phyloP scores from a whole-genome alignment of 2,113 vertebrate species.

The Microcebus jonahi region DNA sequence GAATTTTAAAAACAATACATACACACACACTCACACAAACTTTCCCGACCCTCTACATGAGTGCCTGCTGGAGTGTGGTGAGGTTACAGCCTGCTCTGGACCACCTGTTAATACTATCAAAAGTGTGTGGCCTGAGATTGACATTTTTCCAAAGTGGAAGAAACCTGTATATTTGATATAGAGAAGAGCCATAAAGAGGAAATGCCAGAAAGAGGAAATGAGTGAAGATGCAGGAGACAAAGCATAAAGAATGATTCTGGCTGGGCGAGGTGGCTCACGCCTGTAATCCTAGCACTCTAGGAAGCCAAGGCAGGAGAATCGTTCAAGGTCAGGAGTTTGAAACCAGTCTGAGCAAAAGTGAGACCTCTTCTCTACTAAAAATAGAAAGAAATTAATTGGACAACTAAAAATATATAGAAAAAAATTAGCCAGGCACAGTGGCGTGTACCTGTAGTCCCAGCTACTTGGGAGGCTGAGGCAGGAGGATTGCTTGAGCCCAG shows the following conservation, averaged over 20 bases:
- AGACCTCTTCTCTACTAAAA: no score
- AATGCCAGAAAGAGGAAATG: background rate
- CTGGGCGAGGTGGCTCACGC: no score
- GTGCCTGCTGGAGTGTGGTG: background rate
- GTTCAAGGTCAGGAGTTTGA: no score
- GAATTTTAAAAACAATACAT: slow-evolving; percentile 1
- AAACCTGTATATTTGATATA: background rate
- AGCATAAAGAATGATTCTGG: background rate
- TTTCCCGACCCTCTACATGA: background rate
- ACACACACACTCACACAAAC: background rate
- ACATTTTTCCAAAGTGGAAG: background rate
- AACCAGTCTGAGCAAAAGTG: no score
- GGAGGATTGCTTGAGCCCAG: no score
- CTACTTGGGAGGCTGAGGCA: no score
- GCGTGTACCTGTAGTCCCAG: no score
- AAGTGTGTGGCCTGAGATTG: background rate
- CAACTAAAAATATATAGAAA: no score
- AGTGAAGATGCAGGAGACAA: slow-evolving; percentile 11
- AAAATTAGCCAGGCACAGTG: no score
- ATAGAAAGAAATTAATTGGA: no score
- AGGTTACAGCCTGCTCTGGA: background rate
- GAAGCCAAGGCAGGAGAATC: no score
- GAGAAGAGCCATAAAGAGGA: background rate
- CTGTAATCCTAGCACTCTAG: no score
- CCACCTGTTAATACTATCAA: background rate